A percentile compares a stretch with the other conserved stretches of the same genome.
Evolutionary conservation across 2,888 invertebrate species (phyloP).

Genomic region (Cinara cedri): DNA sequence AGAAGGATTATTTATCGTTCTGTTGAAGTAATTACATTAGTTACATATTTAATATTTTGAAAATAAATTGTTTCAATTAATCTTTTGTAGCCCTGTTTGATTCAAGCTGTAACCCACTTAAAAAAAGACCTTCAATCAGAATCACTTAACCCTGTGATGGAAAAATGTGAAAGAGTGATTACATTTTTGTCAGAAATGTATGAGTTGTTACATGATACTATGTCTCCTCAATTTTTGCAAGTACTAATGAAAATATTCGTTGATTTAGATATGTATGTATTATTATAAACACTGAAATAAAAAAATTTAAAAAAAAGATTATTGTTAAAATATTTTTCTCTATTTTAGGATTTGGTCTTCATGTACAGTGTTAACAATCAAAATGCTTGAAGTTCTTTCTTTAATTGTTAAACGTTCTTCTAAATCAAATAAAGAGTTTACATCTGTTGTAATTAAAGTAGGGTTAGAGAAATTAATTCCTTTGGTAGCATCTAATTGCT

Average conservation of each 20-base stretch:
- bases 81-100: slow-evolving; percentile 41
- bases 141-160: slow-evolving; percentile 34
- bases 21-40: slow-evolving; percentile 35
- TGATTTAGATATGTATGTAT: slow-evolving; percentile 51
- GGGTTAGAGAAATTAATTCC: slow-evolving; percentile 53
- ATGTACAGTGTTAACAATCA: slow-evolving; percentile 42
- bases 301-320: neutral
- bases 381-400: slow-evolving; percentile 52
- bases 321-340: neutral
- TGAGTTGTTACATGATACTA: slow-evolving; percentile 49
- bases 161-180: slow-evolving; percentile 45
- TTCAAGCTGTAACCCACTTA: slow-evolving; percentile 47
- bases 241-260: slow-evolving; percentile 52
- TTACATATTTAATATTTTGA: neutral
- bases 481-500: slow-evolving; percentile 49
- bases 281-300: neutral
- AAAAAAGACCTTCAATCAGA: slow-evolving; percentile 46
- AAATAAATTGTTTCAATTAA: neutral
- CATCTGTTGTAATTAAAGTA: slow-evolving; percentile 44
- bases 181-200: slow-evolving; percentile 52
- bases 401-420: slow-evolving; percentile 53
- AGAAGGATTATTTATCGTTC: slow-evolving; percentile 51
- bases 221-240: slow-evolving; percentile 54
- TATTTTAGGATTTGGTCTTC: slow-evolving; percentile 42
- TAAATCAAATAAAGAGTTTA: slow-evolving; percentile 53